These are phyloP conservation scores for Brachionichthys hirsutus DNA, from an alignment of 2,113 vertebrate genomes.

Conservation along the genomic window DNA sequence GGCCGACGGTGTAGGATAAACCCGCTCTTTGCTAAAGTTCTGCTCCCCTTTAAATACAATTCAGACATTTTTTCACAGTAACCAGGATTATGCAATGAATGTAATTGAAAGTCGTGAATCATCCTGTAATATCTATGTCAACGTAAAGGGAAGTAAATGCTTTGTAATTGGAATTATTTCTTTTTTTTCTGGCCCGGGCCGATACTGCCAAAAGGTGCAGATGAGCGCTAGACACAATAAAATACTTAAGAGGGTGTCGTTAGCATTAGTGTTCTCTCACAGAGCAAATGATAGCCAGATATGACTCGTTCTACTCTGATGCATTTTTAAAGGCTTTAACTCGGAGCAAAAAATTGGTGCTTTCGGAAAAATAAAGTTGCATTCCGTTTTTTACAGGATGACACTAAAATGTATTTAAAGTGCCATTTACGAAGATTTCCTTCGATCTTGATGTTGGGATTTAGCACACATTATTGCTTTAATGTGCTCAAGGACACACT, in stretches of 20 bases:
- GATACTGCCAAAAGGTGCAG: constrained; percentile 42
- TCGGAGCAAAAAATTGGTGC: neutral
- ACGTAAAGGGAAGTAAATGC: constrained; percentile 46
- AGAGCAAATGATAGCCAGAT: constrained; percentile 25
- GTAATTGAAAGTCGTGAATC: constrained; percentile 61
- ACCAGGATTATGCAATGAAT: constrained; percentile 48
- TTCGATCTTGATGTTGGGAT: neutral
- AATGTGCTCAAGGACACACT: neutral
- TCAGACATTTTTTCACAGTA: constrained; percentile 49
- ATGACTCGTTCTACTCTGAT: neutral
- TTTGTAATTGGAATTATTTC: constrained; percentile 36
- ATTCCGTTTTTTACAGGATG: neutral
- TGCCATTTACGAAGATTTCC: too few relatives aligned
- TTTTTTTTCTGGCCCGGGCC: constrained; percentile 38
- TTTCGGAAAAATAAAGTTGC: neutral
- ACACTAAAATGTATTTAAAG: neutral
- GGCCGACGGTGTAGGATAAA: too few relatives aligned
- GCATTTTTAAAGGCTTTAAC: constrained; percentile 13
- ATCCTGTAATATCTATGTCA: constrained; percentile 46
- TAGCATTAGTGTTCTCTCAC: constrained; percentile 24
- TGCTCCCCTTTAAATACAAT: constrained; percentile 55
- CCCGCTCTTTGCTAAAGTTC: constrained; percentile 38
- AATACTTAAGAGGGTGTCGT: constrained; percentile 47
- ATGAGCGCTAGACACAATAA: constrained; percentile 45
- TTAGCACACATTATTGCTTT: neutral